A percentile compares a stretch with the other conserved stretches of the same genome.
Conservation (phyloP, 1,140 invertebrate species). For the Drosophila ercepeae region DNA sequence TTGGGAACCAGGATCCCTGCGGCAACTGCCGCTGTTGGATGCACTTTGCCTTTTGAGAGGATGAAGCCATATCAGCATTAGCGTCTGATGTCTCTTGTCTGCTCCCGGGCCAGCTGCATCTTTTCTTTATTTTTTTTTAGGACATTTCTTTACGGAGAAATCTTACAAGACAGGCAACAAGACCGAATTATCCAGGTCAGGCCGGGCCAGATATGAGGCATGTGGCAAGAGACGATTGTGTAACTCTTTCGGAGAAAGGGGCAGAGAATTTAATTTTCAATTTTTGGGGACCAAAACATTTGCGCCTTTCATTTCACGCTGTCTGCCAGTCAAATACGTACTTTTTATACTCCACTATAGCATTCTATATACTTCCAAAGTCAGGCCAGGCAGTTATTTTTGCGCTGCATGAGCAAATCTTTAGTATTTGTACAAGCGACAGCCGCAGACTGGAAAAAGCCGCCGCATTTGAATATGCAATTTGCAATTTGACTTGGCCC, state of each 20-base stretch:
- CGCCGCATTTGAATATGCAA: slow-evolving; percentile 79
- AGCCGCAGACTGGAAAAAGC: slow-evolving; percentile 76
- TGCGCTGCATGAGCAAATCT: slow-evolving; percentile 76
- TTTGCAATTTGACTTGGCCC: slow-evolving; percentile 76
- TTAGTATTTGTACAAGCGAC: slow-evolving; percentile 78
- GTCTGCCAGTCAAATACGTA: slow-evolving; percentile 42
- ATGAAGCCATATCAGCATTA: slow-evolving; percentile 79
- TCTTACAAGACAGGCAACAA: slow-evolving; percentile 30
- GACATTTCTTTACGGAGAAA: slow-evolving; percentile 48
- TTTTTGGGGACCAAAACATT: slow-evolving; percentile 65
- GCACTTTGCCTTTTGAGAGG: slow-evolving; percentile 67
- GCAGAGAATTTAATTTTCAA: slow-evolving; percentile 71
- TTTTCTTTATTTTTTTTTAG: slow-evolving; percentile 32
- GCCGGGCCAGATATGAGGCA: slow-evolving; percentile 73
- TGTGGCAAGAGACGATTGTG: slow-evolving; percentile 55
- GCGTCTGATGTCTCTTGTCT: slow-evolving; percentile 59
- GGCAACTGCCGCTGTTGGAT: slow-evolving; percentile 40
- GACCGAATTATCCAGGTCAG: slow-evolving; percentile 62
- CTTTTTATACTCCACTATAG: background rate
- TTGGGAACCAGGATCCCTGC: slow-evolving; percentile 17
- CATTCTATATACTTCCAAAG: slow-evolving; percentile 23
- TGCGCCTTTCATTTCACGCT: slow-evolving; percentile 49
- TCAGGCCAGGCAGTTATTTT: slow-evolving; percentile 75
- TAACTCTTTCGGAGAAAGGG: slow-evolving; percentile 29
- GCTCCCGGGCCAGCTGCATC: slow-evolving; percentile 29